These are phyloP conservation scores for Aythya baeri DNA, from an alignment of 2,113 vertebrate species.

Conservation along the genomic window DNA sequence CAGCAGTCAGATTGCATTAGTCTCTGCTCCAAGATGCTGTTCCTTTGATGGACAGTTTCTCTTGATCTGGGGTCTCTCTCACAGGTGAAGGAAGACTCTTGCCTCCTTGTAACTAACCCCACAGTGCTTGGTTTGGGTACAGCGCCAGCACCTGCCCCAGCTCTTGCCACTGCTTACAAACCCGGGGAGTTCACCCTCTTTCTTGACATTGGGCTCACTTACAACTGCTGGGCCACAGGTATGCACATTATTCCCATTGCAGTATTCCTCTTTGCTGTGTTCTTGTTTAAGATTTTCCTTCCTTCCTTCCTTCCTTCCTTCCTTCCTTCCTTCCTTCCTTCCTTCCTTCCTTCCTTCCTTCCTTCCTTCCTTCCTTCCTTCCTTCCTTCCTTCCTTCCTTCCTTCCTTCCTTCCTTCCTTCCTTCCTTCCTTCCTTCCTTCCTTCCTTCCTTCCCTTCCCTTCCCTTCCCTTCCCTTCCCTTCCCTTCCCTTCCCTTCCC, in stretches of 20 bases:
- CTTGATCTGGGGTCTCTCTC: rapidly evolving
- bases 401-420: no score
- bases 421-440: no score
- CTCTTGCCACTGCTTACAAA: neutral
- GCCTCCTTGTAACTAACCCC: neutral
- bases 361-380: no score
- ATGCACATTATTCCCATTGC: neutral
- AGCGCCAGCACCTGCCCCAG: neutral
- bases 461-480: no score
- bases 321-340: no score
- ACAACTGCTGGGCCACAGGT: rapidly evolving
- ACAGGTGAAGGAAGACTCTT: neutral
- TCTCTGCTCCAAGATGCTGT: neutral
- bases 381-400: no score
- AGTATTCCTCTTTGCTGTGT: neutral
- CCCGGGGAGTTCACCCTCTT: rapidly evolving
- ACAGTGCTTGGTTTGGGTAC: neutral
- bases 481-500: no score
- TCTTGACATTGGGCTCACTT: neutral
- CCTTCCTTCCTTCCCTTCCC: no score
- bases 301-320: no score
- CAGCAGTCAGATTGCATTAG: neutral
- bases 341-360: no score
- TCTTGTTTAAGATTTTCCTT: neutral
- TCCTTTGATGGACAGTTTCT: neutral